Evolutionary conservation across 2,113 vertebrate species (phyloP).

Genomic region (Pteropus alecto): DNA sequence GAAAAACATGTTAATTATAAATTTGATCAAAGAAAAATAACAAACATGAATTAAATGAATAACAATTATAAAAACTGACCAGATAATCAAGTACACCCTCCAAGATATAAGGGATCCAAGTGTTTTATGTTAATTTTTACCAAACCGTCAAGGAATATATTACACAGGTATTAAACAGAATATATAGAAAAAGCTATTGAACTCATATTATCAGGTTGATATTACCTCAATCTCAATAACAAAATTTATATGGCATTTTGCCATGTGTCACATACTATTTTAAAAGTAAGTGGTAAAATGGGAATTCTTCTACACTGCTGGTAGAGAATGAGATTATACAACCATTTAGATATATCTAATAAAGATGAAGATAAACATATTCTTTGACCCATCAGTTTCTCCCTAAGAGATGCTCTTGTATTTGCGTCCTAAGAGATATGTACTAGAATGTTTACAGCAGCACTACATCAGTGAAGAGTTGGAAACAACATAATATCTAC

Average conservation of each 20-base stretch:
- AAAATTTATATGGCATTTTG: neutral
- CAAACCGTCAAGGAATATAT: neutral
- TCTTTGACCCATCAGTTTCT: neutral
- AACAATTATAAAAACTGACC: neutral
- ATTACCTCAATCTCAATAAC: neutral
- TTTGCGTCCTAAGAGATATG: neutral
- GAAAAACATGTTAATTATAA: neutral
- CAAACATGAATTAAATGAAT: neutral
- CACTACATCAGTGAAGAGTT: neutral
- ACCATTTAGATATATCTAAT: neutral
- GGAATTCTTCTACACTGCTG: neutral
- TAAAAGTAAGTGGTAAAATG: neutral
- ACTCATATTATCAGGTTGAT: neutral
- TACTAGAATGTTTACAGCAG: neutral
- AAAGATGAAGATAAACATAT: neutral
- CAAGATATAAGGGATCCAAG: neutral
- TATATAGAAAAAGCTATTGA: neutral
- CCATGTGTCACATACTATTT: neutral
- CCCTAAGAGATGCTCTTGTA: neutral
- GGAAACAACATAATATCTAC: neutral
- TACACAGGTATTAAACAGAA: neutral
- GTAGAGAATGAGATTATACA: neutral
- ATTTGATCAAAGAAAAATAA: neutral
- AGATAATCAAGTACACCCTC: neutral
- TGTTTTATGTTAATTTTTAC: neutral